These are phyloP conservation scores for Hippoglossus stenolepis DNA, from an alignment of 2,113 vertebrate genomes.

Conservation along the genomic window DNA sequence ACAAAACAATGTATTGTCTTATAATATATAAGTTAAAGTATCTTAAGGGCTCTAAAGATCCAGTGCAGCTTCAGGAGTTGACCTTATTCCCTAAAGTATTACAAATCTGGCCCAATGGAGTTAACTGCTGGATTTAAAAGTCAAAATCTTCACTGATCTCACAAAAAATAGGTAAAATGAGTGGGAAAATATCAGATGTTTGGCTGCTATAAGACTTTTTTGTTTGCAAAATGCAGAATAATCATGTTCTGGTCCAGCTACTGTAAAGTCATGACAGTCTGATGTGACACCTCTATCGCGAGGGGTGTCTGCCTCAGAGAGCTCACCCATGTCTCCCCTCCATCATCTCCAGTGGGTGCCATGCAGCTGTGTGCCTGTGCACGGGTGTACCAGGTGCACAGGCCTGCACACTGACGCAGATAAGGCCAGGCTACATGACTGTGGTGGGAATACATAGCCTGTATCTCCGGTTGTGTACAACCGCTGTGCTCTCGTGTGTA, in stretches of 20 bases:
- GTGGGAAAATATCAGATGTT: no score
- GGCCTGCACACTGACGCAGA: conserved; percentile 68
- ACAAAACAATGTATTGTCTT: neutral
- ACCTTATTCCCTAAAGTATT: no score
- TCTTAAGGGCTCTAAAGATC: neutral
- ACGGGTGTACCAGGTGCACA: conserved; percentile 51
- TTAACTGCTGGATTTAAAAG: no score
- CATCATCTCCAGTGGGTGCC: conserved; percentile 39
- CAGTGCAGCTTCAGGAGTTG: neutral
- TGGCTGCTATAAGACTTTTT: neutral
- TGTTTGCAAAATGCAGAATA: neutral
- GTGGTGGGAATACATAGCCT: conserved; percentile 24
- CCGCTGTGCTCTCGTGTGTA: conserved; percentile 50
- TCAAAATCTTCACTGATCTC: no score
- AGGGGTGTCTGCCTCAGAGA: conserved; percentile 49
- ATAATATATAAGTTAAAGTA: neutral
- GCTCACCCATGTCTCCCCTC: conserved; percentile 35
- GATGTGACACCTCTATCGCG: conserved; percentile 24
- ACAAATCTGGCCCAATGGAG: no score
- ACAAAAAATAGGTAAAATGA: no score
- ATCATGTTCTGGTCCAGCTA: neutral
- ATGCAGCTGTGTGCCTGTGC: conserved; percentile 52
- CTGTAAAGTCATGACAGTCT: neutral
- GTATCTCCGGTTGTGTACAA: conserved; percentile 34
- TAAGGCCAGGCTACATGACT: conserved; percentile 33